Base-by-base conservation (phyloP, 2,113 vertebrate species). In the Shinisaurus crocodilurus region DNA sequence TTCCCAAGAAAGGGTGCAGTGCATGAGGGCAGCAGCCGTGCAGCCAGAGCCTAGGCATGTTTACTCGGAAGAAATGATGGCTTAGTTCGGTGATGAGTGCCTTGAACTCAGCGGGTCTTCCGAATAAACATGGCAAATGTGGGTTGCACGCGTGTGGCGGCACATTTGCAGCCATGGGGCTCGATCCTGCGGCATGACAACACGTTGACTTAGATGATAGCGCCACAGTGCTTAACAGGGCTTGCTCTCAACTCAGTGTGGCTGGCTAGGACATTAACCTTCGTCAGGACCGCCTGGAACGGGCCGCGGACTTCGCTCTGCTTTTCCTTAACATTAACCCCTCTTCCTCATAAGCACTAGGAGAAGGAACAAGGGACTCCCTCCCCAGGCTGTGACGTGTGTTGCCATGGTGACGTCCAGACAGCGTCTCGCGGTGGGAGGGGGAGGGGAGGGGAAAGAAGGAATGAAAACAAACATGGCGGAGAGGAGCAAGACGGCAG, bases 391-490 rank as follows among this genome's bases (percentile, higher is more conserved):
- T 37, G 86, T 95, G 94, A 95, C 94, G 95, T 93, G 50, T 16
- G 96, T 96, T 95, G 90, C 94, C 89, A 96, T 95, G 94, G 94
- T 87, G 94, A 95, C 92, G 89, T 43, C 80, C 90, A 16, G 80
- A 89, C 92, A 89, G 96, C 95, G 96, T 96, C 96, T 95, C 74
- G 23, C 81, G 25, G 80, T 2, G 90, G 72, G 88, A n/a, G 72
- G 88, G 88, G 76, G 87, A n/a, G 76, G 88, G 88, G 81, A 3
- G 6, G 82, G 2, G 23, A 83, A 79, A 32, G 15, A 54, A 91
- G 87, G 90, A 76, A 95, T 93, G 95, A 97, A 96, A 95, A 96
- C 96, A 96, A 97, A 97, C 94, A 98, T 98, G 97, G 97, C 97
- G 97, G 97, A 97, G 96, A 94, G 96, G 95, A 96, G 95, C 96